These are phyloP conservation scores for Coenonympha arcania DNA, from an alignment of 2,888 invertebrate species.

Conservation along the genomic window DNA sequence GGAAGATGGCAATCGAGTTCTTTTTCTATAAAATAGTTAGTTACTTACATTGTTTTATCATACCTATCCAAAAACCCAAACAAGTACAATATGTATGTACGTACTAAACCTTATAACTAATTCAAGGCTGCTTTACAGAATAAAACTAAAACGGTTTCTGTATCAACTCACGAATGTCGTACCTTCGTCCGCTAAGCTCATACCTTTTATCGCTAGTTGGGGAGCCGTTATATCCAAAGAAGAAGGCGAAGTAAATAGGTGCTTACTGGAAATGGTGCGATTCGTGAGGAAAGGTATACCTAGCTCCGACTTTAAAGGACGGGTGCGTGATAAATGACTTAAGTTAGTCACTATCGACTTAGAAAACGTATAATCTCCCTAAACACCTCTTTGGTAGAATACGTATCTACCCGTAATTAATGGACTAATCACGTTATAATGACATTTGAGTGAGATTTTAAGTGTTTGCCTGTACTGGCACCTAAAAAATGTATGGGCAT, in stretches of 20 bases:
- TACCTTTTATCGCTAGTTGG: conserved; percentile 31
- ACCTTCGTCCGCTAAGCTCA: conserved; percentile 24
- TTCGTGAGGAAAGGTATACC: conserved; percentile 29
- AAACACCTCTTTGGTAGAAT: background rate
- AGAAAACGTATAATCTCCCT: conserved; percentile 18
- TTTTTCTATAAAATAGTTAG: no score
- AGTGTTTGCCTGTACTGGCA: no score
- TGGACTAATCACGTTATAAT: no score
- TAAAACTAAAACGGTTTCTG: background rate
- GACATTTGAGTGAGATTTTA: no score
- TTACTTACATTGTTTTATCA: no score
- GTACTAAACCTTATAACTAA: background rate
- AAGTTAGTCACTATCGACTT: conserved; percentile 17
- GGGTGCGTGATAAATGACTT: conserved; percentile 27
- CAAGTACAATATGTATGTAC: background rate
- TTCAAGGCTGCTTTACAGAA: background rate
- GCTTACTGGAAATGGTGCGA: conserved; percentile 32
- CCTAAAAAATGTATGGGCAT: no score
- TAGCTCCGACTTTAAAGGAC: conserved; percentile 26
- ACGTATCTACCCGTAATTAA: no score
- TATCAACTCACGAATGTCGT: conserved; percentile 14
- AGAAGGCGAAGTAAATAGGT: conserved; percentile 29
- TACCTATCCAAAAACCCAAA: no score
- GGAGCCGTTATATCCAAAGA: conserved; percentile 30
- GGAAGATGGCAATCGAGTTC: no score